phyloP scores from a whole-genome alignment of 2,888 invertebrate genomes.

The Acleris cristana region DNA sequence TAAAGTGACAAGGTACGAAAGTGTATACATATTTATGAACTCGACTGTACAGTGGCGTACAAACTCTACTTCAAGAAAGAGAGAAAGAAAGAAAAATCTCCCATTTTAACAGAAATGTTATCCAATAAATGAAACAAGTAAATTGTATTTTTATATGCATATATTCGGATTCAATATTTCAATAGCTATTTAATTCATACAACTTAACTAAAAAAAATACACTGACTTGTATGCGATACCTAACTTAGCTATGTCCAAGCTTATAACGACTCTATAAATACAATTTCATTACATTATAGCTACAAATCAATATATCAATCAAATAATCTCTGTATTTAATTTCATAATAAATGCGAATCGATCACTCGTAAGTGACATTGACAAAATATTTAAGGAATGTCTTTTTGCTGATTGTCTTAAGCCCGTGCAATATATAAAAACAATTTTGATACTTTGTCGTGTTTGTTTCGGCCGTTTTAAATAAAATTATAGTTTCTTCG shows the following conservation, averaged over 20 bases:
- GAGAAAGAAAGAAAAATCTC: too few species aligned
- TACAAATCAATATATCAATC: slow-evolving; percentile 50
- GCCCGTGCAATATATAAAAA: background rate
- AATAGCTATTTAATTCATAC: slow-evolving; percentile 80
- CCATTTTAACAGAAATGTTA: too few species aligned
- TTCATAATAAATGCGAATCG: slow-evolving; percentile 35
- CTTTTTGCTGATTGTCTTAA: slow-evolving; percentile 3
- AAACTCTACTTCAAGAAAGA: too few species aligned
- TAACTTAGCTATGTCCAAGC: slow-evolving; percentile 80
- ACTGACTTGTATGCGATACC: slow-evolving; percentile 74
- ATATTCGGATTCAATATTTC: slow-evolving; percentile 83
- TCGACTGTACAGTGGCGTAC: too few species aligned
- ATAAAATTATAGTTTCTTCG: too few species aligned
- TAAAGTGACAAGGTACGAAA: too few species aligned
- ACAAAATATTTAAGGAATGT: slow-evolving; percentile 24
- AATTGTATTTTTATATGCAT: slow-evolving; percentile 78
- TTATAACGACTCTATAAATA: slow-evolving; percentile 74
- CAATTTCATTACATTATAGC: slow-evolving; percentile 73
- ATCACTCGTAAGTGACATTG: slow-evolving; percentile 16
- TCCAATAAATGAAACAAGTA: slow-evolving; percentile 57
- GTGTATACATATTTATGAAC: too few species aligned
- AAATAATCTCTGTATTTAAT: slow-evolving; percentile 60
- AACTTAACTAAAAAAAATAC: slow-evolving; percentile 81
- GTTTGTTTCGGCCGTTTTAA: background rate
- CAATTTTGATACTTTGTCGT: slow-evolving; percentile 12